Evolutionary conservation across 2,113 vertebrate genomes (phyloP).

Genomic region (Pedionomus torquatus): DNA sequence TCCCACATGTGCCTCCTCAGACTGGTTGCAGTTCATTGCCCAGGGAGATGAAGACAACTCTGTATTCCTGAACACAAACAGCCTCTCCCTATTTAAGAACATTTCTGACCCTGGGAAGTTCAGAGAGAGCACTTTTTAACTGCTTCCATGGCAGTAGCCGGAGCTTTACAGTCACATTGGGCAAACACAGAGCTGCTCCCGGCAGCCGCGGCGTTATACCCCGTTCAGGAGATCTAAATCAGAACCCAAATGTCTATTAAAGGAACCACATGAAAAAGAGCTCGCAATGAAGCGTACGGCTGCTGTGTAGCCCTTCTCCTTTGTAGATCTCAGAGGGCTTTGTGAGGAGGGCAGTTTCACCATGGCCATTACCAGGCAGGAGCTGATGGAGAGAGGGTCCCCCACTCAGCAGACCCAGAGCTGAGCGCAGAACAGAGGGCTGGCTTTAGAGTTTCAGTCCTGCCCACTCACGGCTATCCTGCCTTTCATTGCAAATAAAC

Average conservation of each 20-base stretch:
- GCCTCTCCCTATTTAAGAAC: background rate
- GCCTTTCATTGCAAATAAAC: background rate
- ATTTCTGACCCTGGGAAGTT: background rate
- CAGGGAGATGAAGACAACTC: background rate
- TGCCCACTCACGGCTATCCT: background rate
- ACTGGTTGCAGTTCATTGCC: background rate
- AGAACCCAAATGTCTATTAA: slow-evolving; percentile 21
- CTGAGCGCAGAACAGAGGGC: background rate
- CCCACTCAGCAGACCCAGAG: background rate
- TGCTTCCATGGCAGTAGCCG: background rate
- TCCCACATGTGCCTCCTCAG: background rate
- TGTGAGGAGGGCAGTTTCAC: background rate
- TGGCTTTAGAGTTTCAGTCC: background rate
- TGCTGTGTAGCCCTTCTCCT: background rate
- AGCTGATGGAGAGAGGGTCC: background rate
- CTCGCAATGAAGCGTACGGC: background rate
- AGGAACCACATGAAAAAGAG: slow-evolving; percentile 47
- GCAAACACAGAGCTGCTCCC: background rate
- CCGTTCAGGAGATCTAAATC: background rate
- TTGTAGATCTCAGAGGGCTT: slow-evolving; percentile 12
- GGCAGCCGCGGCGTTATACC: background rate
- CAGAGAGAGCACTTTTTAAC: background rate
- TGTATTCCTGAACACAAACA: background rate
- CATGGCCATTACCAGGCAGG: background rate
- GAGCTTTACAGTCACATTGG: background rate